Evolutionary conservation across 2,888 invertebrate species (phyloP), one percentile per base, ranked within the genome.

Genomic region (Sesia apiformis): DNA sequence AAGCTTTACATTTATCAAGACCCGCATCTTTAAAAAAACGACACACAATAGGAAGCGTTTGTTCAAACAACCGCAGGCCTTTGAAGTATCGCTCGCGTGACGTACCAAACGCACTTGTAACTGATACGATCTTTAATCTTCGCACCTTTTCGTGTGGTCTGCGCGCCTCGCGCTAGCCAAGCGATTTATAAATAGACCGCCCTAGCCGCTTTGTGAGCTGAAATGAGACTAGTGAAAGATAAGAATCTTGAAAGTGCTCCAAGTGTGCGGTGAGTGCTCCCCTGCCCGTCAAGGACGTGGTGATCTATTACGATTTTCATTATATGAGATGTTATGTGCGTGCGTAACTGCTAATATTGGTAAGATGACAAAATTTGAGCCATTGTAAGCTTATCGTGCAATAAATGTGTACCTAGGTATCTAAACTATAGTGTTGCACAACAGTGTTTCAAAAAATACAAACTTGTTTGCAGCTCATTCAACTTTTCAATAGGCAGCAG

Each of bases 61-160:
- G 73, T 71, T 69, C 67, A 66, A 63, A 65, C 65, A 57, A 63
- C 65, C 63, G 66, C 59, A 69, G 55, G 42, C 50, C 73, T 76
- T 71, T 81, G 72, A 76, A 73, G 71, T 69, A 74, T 65, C 61
- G 68, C 60, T 66, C 63, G 65, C 70, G 71, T 76, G 77, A 72
- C 69, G 70, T 75, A 69, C 63, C 75, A 74, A 84, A 87, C 85
- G 85, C 87, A 85, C 84, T 80, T 67, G 69, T 67, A 61, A 58
- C 74, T 69, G 88, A 88, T 88, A 88, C 61, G 65, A 88, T 88
- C 88, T 88, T 85, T 82, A 88, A 88, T 88, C 85, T 83, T 88
- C 85, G 84, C 88, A 88, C 88, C 88, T 88, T 82, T 84, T 80
- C 76, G 80, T 80, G 72, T 73, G 78, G 78, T 72, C 74, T 63